These are phyloP conservation scores for Oryzaephilus surinamensis DNA, from an alignment of 1,140 invertebrate species.

Conservation along the genomic window DNA sequence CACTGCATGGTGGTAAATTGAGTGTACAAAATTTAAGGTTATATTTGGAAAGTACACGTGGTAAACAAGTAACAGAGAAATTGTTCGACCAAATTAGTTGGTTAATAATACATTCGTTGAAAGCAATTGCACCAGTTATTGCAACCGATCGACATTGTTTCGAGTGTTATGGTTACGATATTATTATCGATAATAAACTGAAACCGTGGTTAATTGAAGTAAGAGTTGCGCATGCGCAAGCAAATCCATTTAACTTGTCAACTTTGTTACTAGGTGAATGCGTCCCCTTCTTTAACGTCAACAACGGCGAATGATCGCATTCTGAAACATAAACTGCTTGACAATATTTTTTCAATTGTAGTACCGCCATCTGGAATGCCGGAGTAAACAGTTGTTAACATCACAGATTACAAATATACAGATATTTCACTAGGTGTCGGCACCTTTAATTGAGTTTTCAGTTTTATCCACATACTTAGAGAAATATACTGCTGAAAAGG, in stretches of 20 bases:
- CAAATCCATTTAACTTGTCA: slow-evolving; percentile 1
- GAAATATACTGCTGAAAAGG: no score
- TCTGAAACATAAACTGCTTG: slow-evolving; percentile 91
- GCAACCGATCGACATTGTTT: slow-evolving; percentile 70
- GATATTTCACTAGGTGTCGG: no score
- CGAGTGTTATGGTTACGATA: slow-evolving; percentile 79
- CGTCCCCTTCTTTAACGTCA: slow-evolving; percentile 86
- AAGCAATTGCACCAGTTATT: slow-evolving; percentile 66
- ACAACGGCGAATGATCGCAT: slow-evolving; percentile 94
- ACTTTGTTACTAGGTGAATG: slow-evolving; percentile 69
- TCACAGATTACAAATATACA: background rate
- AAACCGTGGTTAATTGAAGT: slow-evolving; percentile 75
- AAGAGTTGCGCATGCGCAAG: slow-evolving; percentile 8
- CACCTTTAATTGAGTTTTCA: background rate
- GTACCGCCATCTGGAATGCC: slow-evolving; percentile 80
- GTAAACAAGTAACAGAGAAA: slow-evolving; percentile 75
- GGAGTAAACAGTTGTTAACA: slow-evolving; percentile 50
- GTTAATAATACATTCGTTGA: slow-evolving; percentile 78
- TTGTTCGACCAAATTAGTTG: slow-evolving; percentile 78
- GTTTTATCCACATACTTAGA: no score
- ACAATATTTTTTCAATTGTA: slow-evolving; percentile 88
- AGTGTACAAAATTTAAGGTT: slow-evolving; percentile 82
- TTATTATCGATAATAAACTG: slow-evolving; percentile 74
- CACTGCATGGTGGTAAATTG: slow-evolving; percentile 89
- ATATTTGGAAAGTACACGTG: slow-evolving; percentile 83